These are phyloP conservation scores for Tridacna gigas DNA, from an alignment of 2,888 invertebrate genomes.

Conservation along the genomic window DNA sequence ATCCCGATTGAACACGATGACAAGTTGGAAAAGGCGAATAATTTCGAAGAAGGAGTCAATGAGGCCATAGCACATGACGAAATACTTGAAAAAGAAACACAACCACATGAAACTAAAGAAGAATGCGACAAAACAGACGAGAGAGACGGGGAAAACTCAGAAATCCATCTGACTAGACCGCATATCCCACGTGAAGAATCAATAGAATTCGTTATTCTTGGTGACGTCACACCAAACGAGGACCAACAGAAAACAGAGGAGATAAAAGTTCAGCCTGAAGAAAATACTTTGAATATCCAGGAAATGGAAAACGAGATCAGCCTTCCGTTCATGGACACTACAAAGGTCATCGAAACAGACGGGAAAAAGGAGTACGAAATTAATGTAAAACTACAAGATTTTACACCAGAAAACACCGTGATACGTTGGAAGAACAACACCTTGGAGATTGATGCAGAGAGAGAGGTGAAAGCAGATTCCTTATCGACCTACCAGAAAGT, in stretches of 20 bases:
- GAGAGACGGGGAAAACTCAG: too few relatives aligned
- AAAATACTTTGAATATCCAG: not conserved
- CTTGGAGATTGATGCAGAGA: not conserved
- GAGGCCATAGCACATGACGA: not conserved
- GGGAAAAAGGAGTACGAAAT: not conserved
- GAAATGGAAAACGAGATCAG: not conserved
- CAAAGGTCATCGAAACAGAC: not conserved
- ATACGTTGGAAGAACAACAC: not conserved
- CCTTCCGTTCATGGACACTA: not conserved
- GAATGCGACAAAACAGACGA: too few relatives aligned
- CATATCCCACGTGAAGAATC: too few relatives aligned
- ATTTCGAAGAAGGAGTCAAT: not conserved
- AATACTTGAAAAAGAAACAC: not conserved
- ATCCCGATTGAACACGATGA: constrained; percentile 8
- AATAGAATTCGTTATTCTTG: too few relatives aligned
- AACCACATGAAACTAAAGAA: too few relatives aligned
- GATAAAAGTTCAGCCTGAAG: not conserved
- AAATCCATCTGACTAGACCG: too few relatives aligned
- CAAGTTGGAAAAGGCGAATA: not conserved
- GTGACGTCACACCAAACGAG: too few relatives aligned
- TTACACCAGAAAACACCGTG: not conserved
- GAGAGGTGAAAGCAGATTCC: not conserved
- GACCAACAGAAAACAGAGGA: not conserved
- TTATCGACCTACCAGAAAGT: constrained; percentile 1
- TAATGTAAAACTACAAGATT: not conserved